Conservation (phyloP, 2,888 invertebrate species). For the Drosophila gaucha region DNA sequence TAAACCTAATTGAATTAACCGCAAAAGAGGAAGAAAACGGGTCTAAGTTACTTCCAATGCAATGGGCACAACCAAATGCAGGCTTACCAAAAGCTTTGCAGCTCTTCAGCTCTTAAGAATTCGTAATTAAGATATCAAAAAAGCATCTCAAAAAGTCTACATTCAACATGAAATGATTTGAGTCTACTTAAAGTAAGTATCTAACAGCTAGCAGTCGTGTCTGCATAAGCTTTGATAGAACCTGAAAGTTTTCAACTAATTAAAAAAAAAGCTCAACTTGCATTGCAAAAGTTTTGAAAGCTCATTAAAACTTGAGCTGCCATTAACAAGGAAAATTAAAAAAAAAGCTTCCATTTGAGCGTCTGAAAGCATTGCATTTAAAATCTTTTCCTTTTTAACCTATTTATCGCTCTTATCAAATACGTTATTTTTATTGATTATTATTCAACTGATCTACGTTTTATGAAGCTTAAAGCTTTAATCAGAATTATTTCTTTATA, state of each 20-base stretch:
- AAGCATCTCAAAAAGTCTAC: no score
- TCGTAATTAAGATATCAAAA: neutral
- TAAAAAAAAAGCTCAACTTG: neutral
- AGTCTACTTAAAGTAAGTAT: no score
- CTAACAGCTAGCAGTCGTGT: neutral
- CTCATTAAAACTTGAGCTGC: neutral
- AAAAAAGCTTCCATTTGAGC: no score
- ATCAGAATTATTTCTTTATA: no score
- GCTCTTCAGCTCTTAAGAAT: neutral
- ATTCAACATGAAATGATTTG: no score
- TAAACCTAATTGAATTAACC: conserved; percentile 46
- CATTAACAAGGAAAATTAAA: no score
- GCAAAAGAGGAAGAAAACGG: conserved; percentile 12
- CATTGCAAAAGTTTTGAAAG: neutral
- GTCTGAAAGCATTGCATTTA: no score
- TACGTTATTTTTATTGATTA: no score
- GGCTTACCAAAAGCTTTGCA: neutral
- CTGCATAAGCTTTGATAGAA: neutral
- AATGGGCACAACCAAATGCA: neutral
- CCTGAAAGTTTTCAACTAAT: neutral
- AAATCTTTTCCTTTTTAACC: no score
- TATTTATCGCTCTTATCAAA: no score
- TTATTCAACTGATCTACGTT: no score
- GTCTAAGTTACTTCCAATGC: neutral
- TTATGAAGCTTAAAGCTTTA: no score